Conservation (phyloP, 2,797 vertebrate species). For the Synaphobranchus kaupii region DNA sequence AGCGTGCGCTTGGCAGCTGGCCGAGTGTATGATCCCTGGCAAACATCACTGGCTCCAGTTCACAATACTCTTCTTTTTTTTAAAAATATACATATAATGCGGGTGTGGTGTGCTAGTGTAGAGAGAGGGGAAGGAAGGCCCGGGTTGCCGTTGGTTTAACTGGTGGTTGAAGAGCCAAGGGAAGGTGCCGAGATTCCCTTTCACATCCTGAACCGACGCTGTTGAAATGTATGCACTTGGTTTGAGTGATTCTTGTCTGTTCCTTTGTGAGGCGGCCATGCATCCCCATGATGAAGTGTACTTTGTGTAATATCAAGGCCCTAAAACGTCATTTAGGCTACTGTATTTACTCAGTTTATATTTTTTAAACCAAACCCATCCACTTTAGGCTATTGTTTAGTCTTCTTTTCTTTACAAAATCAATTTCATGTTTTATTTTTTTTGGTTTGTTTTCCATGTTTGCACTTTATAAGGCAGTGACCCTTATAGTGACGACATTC, state of each 20-base stretch:
- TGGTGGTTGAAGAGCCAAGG: constrained; percentile 47
- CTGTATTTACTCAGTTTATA: background rate
- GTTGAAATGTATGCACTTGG: constrained; percentile 61
- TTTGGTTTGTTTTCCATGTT: background rate
- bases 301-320: background rate
- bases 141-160: constrained; percentile 40
- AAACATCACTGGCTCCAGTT: constrained; percentile 55
- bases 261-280: constrained; percentile 25
- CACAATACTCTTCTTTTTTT: constrained; percentile 56
- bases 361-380: background rate
- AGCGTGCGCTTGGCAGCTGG: constrained; percentile 70
- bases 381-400: background rate
- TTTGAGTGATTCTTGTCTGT: constrained; percentile 60
- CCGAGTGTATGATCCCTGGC: constrained; percentile 73
- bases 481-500: too few species aligned
- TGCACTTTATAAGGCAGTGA: too few species aligned
- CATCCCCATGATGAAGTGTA: background rate
- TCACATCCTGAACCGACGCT: constrained; percentile 57
- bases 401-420: constrained; percentile 5
- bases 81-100: constrained; percentile 40
- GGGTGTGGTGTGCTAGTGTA: constrained; percentile 50
- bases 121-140: constrained; percentile 36
- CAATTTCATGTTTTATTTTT: background rate
- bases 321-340: background rate
- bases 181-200: constrained; percentile 56